Base-by-base conservation (phyloP, 2,113 vertebrate species). In the Python bivittatus region DNA sequence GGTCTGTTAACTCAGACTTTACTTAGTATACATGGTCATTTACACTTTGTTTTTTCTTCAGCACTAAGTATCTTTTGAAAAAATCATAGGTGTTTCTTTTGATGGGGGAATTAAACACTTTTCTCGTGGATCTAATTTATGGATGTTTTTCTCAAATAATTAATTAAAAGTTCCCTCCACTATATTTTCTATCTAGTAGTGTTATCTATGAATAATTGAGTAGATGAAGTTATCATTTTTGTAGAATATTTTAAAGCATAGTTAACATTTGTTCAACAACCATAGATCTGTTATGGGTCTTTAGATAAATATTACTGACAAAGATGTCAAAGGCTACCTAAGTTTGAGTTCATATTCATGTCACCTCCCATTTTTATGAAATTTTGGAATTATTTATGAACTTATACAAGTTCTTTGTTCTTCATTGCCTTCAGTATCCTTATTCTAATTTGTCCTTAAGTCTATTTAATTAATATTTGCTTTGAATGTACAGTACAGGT, bases 1-100 rank as follows among this genome's bases (percentile, higher is more conserved):
- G 64, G 92, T 89, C 92, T 94, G 25, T 72, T 85, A 91, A 60
- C 58, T 86, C 56, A 88, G 56, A 88, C 90, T 60, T 94, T 91
- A 85, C 88, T 68, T 84, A 83, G 84, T 22, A 9, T 9, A 89
- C 88, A 88, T 38, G 93, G 90, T 58, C 83, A 94, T 54, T 60
- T 38, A 15, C 61, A 83, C 17, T 53, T 90, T 93, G 93, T 92
- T 93, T 9, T 13, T 0, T 3, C 6, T 84, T 93, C 44, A 79
- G 6, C 89, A 6, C 57, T 53, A 89, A 29, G 56, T 89, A 61
- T 44, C 85, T 57, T 0, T 52, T 92, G 60, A 58, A 93, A 52
- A 64, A 88, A 2, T 68, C 27, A 79, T 53, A 58, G 22, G 20
- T 57, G 42, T 44, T 38, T 91, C 13, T 15, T 44, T 86, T 1